phyloP scores from a whole-genome alignment of 2,888 invertebrate species.

The Encarsia formosa region DNA sequence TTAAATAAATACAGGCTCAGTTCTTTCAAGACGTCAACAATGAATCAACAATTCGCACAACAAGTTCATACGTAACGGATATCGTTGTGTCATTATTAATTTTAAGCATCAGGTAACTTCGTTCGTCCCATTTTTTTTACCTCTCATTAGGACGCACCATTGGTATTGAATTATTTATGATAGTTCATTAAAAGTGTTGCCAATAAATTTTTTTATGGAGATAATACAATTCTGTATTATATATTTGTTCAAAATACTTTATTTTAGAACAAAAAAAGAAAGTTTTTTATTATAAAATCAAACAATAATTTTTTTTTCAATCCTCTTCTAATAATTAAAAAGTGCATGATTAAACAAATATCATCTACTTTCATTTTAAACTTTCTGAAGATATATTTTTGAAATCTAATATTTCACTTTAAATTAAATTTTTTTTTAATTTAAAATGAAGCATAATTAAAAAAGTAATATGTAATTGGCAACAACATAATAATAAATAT shows the following conservation, averaged over 20 bases:
- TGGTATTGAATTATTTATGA: constrained; percentile 11
- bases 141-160: constrained; percentile 17
- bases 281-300: no score
- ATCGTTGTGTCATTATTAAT: constrained; percentile 1
- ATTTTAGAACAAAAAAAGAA: no score
- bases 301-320: no score
- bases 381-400: no score
- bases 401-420: no score
- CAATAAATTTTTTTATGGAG: background rate
- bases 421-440: background rate
- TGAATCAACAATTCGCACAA: constrained; percentile 11
- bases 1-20: constrained; percentile 17
- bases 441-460: no score
- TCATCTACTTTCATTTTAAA: no score
- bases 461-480: background rate
- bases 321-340: no score
- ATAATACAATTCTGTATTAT: no score
- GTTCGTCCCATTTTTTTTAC: constrained; percentile 10
- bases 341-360: no score
- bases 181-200: constrained; percentile 2
- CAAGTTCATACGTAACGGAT: background rate
- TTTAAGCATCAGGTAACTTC: constrained; percentile 25
- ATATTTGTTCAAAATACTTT: no score
- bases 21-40: constrained; percentile 25
- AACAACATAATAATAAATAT: constrained; percentile 6